Evolutionary conservation across 2,888 invertebrate genomes (phyloP), one percentile per base, ranked within the genome.

Genomic region (Galerucella nymphaeae): DNA sequence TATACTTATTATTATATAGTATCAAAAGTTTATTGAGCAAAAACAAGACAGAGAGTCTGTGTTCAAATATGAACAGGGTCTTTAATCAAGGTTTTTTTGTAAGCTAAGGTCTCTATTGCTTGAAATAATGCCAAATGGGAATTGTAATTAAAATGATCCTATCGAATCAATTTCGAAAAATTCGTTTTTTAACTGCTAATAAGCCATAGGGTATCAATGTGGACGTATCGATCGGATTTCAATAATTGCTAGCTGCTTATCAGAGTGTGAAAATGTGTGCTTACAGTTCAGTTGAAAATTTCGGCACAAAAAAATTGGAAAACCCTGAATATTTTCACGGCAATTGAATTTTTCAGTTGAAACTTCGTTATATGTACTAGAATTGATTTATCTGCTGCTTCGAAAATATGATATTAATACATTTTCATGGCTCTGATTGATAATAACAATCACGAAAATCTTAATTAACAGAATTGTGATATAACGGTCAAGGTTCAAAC

Each of bases 101-200:
- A 23, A 3, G 3, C 23, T 23, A 23, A 23, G 2, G 5, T 30
- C 30, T 30, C 30, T 30, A 30, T 30, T 30, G 30, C 30, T 8
- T 30, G 30, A 5, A 30, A 8, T 30, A 30, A 5, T 18, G 59
- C 16, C 61, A 23, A 13, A 8, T 23, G 20, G 23, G 57, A 30
- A 61, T 30, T 50, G 61, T 68, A 68, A 68, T 68, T 68, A 68
- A 68, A 48, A 61, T 20, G 41, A 41, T 45, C 67, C 67, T 48
- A 18, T 38, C 5, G 59, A 18, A 38, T 50, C 38, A 16, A 61
- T 68, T 61, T 68, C 50, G 50, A 18, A 61, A 68, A 68, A 68
- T 61, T n/a, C 61, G 61, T 48, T 59, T 48, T 61, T 48, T 68
- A 68, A 59, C 59, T 68, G 68, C 68, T 68, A 68, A 68, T 68